phyloP scores from a whole-genome alignment of 2,113 vertebrate species.

The Notothenia rossii region DNA sequence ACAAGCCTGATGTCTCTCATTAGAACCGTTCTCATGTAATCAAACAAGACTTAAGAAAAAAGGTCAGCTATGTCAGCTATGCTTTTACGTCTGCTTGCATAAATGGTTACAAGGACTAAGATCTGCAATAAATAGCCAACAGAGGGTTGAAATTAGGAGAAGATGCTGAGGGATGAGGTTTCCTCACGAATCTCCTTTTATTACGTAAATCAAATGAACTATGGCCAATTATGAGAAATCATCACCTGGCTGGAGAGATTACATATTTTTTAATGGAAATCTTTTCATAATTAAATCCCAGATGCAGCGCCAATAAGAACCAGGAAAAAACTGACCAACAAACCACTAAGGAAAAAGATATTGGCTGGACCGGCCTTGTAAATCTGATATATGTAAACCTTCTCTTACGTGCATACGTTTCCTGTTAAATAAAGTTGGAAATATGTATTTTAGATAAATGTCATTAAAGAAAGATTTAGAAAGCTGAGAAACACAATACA shows the following conservation, averaged over 20 bases:
- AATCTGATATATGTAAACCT: slow-evolving; percentile 27
- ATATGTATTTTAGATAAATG: not conserved
- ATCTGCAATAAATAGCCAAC: slow-evolving; percentile 37
- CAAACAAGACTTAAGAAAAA: slow-evolving; percentile 69
- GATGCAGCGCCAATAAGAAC: slow-evolving; percentile 33
- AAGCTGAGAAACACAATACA: not conserved
- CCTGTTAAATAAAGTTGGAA: not conserved
- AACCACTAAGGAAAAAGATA: slow-evolving; percentile 35
- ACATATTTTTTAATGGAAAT: slow-evolving; percentile 24
- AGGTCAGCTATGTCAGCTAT: slow-evolving; percentile 77
- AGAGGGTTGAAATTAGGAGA: slow-evolving; percentile 25
- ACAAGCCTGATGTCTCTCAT: slow-evolving; percentile 78
- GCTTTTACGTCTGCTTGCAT: slow-evolving; percentile 64
- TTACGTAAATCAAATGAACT: slow-evolving; percentile 42
- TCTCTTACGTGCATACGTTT: slow-evolving; percentile 18
- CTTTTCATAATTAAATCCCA: slow-evolving; percentile 44
- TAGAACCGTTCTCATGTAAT: slow-evolving; percentile 75
- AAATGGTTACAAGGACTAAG: slow-evolving; percentile 64
- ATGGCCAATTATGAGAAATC: slow-evolving; percentile 30
- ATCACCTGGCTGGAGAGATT: slow-evolving; percentile 33
- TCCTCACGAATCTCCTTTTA: slow-evolving; percentile 31
- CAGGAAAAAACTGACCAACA: slow-evolving; percentile 39
- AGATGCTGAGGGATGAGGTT: slow-evolving; percentile 9
- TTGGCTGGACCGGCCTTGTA: slow-evolving; percentile 12
- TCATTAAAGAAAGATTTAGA: slow-evolving; percentile 19